phyloP scores from a whole-genome alignment of 2,888 invertebrate genomes.

The Euspilapteryx auroguttella region DNA sequence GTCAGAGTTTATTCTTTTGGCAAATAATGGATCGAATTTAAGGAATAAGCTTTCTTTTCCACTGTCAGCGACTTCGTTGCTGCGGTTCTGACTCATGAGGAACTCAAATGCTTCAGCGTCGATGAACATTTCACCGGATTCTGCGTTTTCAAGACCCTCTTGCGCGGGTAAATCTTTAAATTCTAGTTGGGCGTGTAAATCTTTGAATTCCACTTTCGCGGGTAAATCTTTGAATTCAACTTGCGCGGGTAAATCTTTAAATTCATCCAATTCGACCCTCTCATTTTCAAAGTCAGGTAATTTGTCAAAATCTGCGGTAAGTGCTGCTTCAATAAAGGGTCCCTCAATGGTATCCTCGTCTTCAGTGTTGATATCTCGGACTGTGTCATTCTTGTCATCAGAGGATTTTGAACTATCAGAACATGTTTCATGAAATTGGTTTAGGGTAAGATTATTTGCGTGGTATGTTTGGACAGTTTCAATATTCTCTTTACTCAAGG shows the following conservation, averaged over 20 bases:
- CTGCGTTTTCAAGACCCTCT: conserved; percentile 20
- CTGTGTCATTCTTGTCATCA: conserved; percentile 23
- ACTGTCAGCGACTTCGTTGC: conserved; percentile 30
- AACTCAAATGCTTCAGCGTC: conserved; percentile 50
- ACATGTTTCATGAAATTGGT: conserved; percentile 16
- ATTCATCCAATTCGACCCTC: conserved; percentile 26
- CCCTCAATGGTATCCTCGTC: conserved; percentile 49
- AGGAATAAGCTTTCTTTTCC: conserved; percentile 51
- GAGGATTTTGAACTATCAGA: conserved; percentile 18
- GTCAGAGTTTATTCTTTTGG: conserved; percentile 34
- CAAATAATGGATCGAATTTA: conserved; percentile 48
- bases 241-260: conserved; percentile 19
- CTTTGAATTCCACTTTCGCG: conserved; percentile 18
- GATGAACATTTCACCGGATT: conserved; percentile 38
- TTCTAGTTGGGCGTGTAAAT: too few relatives aligned
- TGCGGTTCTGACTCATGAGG: conserved; percentile 39
- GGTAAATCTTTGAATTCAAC: conserved; percentile 22
- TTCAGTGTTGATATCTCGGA: conserved; percentile 34
- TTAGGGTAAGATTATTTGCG: conserved; percentile 11
- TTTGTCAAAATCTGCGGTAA: conserved; percentile 18
- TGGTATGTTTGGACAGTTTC: not conserved
- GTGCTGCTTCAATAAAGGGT: conserved; percentile 38
- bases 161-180: conserved; percentile 19
- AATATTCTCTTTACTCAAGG: conserved; percentile 3
- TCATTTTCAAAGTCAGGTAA: conserved; percentile 15